These are phyloP conservation scores for Troides helena DNA, from an alignment of 2,888 invertebrate species.

Conservation along the genomic window DNA sequence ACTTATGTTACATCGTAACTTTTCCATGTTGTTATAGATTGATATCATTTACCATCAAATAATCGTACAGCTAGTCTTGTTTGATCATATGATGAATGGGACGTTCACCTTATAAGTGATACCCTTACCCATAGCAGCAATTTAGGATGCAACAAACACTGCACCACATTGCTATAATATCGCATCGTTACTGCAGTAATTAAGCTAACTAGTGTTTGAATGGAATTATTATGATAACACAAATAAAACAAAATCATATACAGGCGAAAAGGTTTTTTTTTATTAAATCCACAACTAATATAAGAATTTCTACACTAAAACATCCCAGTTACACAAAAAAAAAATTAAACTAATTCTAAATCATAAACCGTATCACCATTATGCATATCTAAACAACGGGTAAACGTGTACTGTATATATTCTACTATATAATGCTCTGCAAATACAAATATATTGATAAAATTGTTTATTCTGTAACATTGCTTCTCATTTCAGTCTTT, in stretches of 20 bases:
- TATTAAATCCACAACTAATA: conserved; percentile 22
- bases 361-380: conserved; percentile 29
- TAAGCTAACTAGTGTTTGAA: background rate
- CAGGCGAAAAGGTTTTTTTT: conserved; percentile 27
- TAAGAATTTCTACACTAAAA: conserved; percentile 30
- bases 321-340: conserved; percentile 30
- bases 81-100: no score
- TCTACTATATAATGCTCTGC: conserved; percentile 4
- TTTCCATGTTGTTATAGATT: no score
- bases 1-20: no score
- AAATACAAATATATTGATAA: conserved; percentile 10
- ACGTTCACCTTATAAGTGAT: no score
- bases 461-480: conserved; percentile 16
- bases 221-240: background rate
- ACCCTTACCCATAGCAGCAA: no score
- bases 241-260: background rate
- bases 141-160: no score
- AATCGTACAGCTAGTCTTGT: no score
- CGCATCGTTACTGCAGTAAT: no score
- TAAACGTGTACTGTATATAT: conserved; percentile 14
- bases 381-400: conserved; percentile 4
- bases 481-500: conserved; percentile 27
- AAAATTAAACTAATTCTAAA: conserved; percentile 35
- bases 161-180: no score
- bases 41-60: no score